Percentiles rank a stretch among this genome's conserved stretches.
phyloP scores from a whole-genome alignment of 2,888 invertebrate species.

The Nephrotoma guestfalica region DNA sequence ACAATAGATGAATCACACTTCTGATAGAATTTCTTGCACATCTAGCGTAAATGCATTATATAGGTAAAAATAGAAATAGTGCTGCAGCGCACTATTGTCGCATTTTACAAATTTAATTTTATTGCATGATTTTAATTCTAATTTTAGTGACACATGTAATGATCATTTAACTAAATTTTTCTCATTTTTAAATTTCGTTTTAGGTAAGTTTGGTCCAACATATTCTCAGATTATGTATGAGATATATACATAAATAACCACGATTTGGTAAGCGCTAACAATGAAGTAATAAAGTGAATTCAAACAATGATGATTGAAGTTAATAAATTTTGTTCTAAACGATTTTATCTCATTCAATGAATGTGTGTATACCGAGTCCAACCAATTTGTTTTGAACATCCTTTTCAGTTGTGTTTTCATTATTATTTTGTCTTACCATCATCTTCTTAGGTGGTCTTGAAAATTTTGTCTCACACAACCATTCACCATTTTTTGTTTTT shows the following conservation, averaged over 20 bases:
- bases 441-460: neutral
- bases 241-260: neutral
- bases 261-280: neutral
- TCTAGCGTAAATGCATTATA: neutral
- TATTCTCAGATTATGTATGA: neutral
- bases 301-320: neutral
- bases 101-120: neutral
- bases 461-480: neutral
- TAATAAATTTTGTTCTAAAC: neutral
- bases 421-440: neutral
- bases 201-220: neutral
- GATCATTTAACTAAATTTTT: neutral
- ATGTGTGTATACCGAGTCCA: neutral
- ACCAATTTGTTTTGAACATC: neutral
- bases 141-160: neutral
- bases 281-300: neutral
- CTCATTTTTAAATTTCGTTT: neutral
- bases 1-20: neutral
- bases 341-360: neutral
- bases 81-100: neutral
- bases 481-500: neutral
- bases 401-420: neutral
- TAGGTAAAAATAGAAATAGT: neutral
- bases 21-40: neutral
- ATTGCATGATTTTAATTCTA: neutral